Base-by-base conservation (phyloP, 2,113 vertebrate genomes). In the Seriola quinqueradiata region DNA sequence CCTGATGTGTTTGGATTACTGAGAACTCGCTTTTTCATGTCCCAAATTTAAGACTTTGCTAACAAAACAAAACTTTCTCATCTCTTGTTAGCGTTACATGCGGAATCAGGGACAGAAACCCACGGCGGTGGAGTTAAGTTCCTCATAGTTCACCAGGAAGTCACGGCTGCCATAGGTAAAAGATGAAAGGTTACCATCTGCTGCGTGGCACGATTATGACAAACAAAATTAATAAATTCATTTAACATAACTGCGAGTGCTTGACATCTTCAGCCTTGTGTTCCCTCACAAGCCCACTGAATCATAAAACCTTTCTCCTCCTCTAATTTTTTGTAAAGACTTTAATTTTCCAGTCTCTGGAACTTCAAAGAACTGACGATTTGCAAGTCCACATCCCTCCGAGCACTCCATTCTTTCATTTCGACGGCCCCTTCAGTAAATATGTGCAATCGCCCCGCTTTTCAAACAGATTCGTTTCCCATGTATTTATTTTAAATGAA, bases 401-500 rank as follows among this genome's bases (percentile, higher is more conserved):
- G 59, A 94, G 93, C 92, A 48, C 86, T 93, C 89, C 86, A 78
- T 90, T 92, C 88, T 93, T 92, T 92, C 89, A 90, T 93, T 93
- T 79, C 85, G 70, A 92, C 87, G 87, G 89, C 86, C 86, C 89
- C 92, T 87, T 95, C 91, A 89, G 93, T 94, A 95, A 95, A 94
- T 93, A 95, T 94, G 93, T 93, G 92, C 93, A 91, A 90, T 92
- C 88, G 83, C 70, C 90, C 85, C 71, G 90, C 90, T 92, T 93
- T 92, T 94, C 92, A 91, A 92, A 92, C 92, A 81, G 90, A 93
- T 94, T 93, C 90, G 81, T 89, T 93, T 92, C 82, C 81, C 92
- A 83, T 92, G 91, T 94, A 94, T 95, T 94, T 92, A 92, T 95
- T 94, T 92, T 92, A 92, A 94, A 87, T 92, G 89, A 94, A 94